These are phyloP conservation scores for Blastobasis adustella DNA, from an alignment of 2,888 invertebrate genomes.

Conservation along the genomic window DNA sequence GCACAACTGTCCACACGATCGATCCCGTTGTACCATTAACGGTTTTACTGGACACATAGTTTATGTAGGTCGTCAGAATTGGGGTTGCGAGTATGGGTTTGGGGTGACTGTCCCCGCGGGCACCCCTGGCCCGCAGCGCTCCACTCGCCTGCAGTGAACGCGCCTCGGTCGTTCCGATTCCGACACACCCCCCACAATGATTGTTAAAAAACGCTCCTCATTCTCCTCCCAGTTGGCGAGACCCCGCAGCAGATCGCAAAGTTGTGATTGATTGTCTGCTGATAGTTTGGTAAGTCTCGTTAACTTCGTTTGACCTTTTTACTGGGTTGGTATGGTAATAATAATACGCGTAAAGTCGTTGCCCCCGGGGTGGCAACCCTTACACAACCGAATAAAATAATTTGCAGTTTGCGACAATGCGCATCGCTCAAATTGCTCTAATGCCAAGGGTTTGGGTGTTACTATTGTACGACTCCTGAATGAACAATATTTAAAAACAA, in stretches of 20 bases:
- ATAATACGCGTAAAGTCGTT: conserved; percentile 55
- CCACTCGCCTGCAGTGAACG: no score
- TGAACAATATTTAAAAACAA: no score
- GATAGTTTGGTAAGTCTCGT: no score
- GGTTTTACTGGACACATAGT: conserved; percentile 58
- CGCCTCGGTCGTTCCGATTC: conserved; percentile 24
- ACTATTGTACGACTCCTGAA: no score
- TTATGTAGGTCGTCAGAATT: conserved; percentile 62
- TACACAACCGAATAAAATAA: conserved; percentile 38
- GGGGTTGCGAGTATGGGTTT: conserved; percentile 55
- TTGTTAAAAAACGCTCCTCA: no score
- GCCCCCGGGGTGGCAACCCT: conserved; percentile 65
- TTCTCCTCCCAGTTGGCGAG: no score
- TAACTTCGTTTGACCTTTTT: no score
- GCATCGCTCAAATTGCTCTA: no score
- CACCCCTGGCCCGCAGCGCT: conserved; percentile 50
- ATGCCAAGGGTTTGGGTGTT: no score
- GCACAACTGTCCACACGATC: conserved; percentile 66
- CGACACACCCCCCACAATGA: no score
- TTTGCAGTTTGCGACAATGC: conserved; percentile 47
- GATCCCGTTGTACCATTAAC: conserved; percentile 63
- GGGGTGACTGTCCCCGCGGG: conserved; percentile 47
- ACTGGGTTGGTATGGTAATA: conserved; percentile 48
- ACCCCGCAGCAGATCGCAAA: no score
- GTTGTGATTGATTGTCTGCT: no score